These are phyloP conservation scores for Tetrapedia diversipes DNA, from an alignment of 2,888 invertebrate species.

Conservation along the genomic window DNA sequence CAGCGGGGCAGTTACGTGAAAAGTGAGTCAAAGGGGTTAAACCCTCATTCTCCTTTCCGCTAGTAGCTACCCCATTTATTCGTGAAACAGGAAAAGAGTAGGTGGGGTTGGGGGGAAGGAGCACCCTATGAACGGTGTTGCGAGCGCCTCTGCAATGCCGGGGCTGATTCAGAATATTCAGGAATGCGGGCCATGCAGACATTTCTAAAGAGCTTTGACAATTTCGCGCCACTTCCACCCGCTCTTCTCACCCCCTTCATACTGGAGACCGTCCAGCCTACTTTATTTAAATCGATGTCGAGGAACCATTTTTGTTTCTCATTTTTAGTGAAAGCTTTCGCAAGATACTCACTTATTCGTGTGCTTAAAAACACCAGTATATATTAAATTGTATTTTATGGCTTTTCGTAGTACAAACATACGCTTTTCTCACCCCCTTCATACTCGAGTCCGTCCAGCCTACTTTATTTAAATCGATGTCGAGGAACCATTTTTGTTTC, in stretches of 20 bases:
- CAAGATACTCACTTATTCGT: too few relatives aligned
- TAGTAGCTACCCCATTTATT: slow-evolving; percentile 60
- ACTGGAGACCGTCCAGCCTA: not conserved
- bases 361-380: too few relatives aligned
- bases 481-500: too few relatives aligned
- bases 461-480: not conserved
- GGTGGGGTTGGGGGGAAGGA: slow-evolving; percentile 27
- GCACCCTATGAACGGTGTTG: slow-evolving; percentile 33
- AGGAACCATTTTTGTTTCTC: too few relatives aligned
- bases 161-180: slow-evolving; percentile 59
- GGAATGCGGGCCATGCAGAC: slow-evolving; percentile 67
- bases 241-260: slow-evolving; percentile 26
- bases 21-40: slow-evolving; percentile 69
- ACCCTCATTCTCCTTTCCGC: slow-evolving; percentile 65
- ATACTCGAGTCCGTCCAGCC: not conserved
- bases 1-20: slow-evolving; percentile 45
- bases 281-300: not conserved
- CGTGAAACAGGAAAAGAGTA: slow-evolving; percentile 42
- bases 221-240: slow-evolving; percentile 62
- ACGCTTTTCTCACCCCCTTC: slow-evolving; percentile 29
- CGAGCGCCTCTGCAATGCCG: slow-evolving; percentile 38
- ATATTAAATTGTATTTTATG: too few relatives aligned
- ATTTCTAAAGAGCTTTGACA: slow-evolving; percentile 72
- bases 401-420: too few relatives aligned
- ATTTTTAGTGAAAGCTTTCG: too few relatives aligned